Conservation (phyloP, 1,140 invertebrate genomes). For the Andricus grossulariae region DNA sequence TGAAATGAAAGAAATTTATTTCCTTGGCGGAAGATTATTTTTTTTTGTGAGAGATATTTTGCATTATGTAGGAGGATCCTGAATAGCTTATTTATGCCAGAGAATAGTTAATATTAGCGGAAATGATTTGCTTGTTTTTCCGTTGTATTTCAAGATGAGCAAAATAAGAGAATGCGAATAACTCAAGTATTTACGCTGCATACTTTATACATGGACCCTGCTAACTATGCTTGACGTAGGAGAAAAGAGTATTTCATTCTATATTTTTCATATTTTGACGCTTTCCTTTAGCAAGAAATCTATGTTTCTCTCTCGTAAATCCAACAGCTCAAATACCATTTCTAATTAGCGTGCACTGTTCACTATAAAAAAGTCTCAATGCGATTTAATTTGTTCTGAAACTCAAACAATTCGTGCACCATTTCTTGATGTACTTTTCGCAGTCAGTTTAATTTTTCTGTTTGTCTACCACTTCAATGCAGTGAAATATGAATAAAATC, state of each 20-base stretch:
- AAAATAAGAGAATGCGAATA: not conserved
- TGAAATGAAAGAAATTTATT: too few relatives aligned
- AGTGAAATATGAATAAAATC: too few relatives aligned
- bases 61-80: too few relatives aligned
- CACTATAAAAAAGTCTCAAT: slow-evolving; percentile 2
- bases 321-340: not conserved
- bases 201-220: not conserved
- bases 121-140: not conserved
- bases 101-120: not conserved
- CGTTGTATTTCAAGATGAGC: not conserved
- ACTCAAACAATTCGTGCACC: not conserved
- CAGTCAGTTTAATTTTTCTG: not conserved
- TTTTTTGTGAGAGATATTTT: too few relatives aligned
- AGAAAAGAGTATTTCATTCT: slow-evolving; percentile 23
- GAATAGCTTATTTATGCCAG: too few relatives aligned
- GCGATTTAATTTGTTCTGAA: not conserved
- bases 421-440: not conserved
- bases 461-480: too few relatives aligned
- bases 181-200: not conserved
- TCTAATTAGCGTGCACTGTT: slow-evolving; percentile 12
- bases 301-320: slow-evolving; percentile 12
- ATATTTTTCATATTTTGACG: slow-evolving; percentile 1
- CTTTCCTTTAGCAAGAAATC: not conserved
- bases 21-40: too few relatives aligned
- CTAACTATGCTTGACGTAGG: not conserved